A percentile compares a stretch with the other conserved stretches of the same genome.
Evolutionary conservation across 2,113 vertebrate genomes (phyloP).

Genomic region (Cryptoleucopteryx plumbea): DNA sequence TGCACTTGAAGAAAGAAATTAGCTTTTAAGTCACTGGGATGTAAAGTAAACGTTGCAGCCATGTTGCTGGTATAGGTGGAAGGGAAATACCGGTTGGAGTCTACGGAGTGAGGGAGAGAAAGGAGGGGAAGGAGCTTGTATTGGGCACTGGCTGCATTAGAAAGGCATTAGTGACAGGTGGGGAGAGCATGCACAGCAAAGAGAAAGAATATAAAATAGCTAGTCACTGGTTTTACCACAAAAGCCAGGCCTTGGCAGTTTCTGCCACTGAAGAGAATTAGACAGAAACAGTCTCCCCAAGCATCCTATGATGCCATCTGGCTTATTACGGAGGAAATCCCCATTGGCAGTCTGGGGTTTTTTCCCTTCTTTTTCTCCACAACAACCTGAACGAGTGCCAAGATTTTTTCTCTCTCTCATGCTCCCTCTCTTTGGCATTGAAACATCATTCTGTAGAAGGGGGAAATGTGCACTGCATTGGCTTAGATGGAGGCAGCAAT

Average conservation of each 20-base stretch:
- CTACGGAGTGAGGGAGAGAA: neutral
- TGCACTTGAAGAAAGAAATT: neutral
- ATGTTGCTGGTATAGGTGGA: neutral
- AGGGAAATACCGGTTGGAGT: neutral
- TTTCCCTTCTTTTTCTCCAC: constrained; percentile 39
- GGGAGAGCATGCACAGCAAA: constrained; percentile 12
- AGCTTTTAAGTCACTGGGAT: neutral
- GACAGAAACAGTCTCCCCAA: constrained; percentile 52
- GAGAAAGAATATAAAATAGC: constrained; percentile 56
- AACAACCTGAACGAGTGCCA: constrained; percentile 51
- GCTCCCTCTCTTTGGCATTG: neutral
- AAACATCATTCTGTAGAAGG: neutral
- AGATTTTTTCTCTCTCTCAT: constrained; percentile 50
- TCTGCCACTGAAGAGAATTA: constrained; percentile 51
- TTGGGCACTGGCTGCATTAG: neutral
- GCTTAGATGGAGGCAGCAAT: constrained; percentile 34
- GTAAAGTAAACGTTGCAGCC: neutral
- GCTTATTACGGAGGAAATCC: constrained; percentile 68
- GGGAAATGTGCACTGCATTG: neutral
- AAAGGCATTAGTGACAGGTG: constrained; percentile 42
- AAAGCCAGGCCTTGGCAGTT: constrained; percentile 53
- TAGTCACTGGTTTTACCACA: constrained; percentile 38
- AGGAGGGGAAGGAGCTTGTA: neutral
- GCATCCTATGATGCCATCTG: constrained; percentile 68
- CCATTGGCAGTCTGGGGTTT: constrained; percentile 41